A percentile compares a stretch with the other conserved stretches of the same genome.
phyloP scores from a whole-genome alignment of 2,888 invertebrate species.

The Tetragonula carbonaria region DNA sequence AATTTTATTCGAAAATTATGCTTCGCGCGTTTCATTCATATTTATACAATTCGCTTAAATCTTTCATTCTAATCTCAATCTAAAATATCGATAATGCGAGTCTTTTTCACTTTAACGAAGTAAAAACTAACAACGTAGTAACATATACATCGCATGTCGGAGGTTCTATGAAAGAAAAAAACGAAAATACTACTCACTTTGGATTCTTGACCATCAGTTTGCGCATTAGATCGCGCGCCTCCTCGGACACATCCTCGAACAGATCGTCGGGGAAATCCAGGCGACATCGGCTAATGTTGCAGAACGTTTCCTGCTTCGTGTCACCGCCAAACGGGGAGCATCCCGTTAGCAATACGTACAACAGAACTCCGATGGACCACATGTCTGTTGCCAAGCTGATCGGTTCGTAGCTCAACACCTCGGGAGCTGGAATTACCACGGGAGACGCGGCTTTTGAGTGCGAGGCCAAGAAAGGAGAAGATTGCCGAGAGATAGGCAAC shows the following conservation, averaged over 20 bases:
- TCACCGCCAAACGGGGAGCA: slow-evolving; percentile 98
- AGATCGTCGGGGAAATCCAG: slow-evolving; percentile 97
- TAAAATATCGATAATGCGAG: too few relatives aligned
- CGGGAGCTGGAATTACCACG: slow-evolving; percentile 88
- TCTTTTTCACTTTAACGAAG: too few relatives aligned
- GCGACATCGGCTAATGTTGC: slow-evolving; percentile 97
- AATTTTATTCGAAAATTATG: too few relatives aligned
- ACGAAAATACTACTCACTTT: slow-evolving; percentile 86
- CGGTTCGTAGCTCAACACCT: slow-evolving; percentile 98
- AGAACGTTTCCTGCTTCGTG: slow-evolving; percentile 98
- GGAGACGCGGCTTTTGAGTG: slow-evolving; percentile 10
- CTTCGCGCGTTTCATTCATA: too few relatives aligned
- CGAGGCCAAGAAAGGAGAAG: neutral
- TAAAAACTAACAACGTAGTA: too few relatives aligned
- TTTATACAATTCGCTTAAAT: too few relatives aligned
- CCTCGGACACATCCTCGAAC: slow-evolving; percentile 94
- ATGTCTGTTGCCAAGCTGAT: slow-evolving; percentile 97
- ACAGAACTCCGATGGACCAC: slow-evolving; percentile 98
- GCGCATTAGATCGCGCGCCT: slow-evolving; percentile 95
- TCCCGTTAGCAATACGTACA: slow-evolving; percentile 97
- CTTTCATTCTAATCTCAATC: too few relatives aligned
- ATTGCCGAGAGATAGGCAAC: neutral
- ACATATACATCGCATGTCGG: neutral
- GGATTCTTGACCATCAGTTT: slow-evolving; percentile 96
- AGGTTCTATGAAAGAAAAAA: neutral